Percentiles rank a stretch among this genome's conserved stretches.
Conservation (phyloP, 1,140 invertebrate species). For the Atta texana region DNA sequence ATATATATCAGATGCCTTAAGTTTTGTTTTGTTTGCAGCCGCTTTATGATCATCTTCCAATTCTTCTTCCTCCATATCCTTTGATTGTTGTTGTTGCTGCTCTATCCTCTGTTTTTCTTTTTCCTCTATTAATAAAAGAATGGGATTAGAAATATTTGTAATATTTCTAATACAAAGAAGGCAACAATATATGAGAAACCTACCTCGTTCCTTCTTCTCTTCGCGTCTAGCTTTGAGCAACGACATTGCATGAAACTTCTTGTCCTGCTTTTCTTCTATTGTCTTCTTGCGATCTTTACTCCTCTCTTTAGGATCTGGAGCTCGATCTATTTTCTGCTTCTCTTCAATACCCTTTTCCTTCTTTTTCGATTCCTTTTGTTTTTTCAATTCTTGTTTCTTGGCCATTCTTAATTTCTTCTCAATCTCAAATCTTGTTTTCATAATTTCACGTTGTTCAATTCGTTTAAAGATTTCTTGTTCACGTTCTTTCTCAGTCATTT, state of each 20-base stretch:
- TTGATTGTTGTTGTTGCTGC: slow-evolving; percentile 86
- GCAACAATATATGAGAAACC: slow-evolving; percentile 8
- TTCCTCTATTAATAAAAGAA: slow-evolving; percentile 82
- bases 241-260: slow-evolving; percentile 96
- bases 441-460: slow-evolving; percentile 96
- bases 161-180: not conserved
- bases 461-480: slow-evolving; percentile 99
- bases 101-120: slow-evolving; percentile 87
- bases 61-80: slow-evolving; percentile 87
- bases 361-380: slow-evolving; percentile 88
- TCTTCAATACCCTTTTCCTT: slow-evolving; percentile 87
- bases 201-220: slow-evolving; percentile 91
- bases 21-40: slow-evolving; percentile 88
- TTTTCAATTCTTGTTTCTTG: slow-evolving; percentile 92
- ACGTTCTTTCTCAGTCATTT: slow-evolving; percentile 98
- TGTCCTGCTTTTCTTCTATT: slow-evolving; percentile 95
- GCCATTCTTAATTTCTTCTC: slow-evolving; percentile 96
- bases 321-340: slow-evolving; percentile 84
- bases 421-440: slow-evolving; percentile 98
- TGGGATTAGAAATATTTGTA: not conserved
- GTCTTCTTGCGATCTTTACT: slow-evolving; percentile 97
- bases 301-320: slow-evolving; percentile 91
- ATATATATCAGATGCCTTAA: slow-evolving; percentile 98
- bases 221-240: slow-evolving; percentile 95
- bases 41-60: slow-evolving; percentile 86